phyloP scores from a whole-genome alignment of 2,113 vertebrate genomes.

The Saguinus midas region DNA sequence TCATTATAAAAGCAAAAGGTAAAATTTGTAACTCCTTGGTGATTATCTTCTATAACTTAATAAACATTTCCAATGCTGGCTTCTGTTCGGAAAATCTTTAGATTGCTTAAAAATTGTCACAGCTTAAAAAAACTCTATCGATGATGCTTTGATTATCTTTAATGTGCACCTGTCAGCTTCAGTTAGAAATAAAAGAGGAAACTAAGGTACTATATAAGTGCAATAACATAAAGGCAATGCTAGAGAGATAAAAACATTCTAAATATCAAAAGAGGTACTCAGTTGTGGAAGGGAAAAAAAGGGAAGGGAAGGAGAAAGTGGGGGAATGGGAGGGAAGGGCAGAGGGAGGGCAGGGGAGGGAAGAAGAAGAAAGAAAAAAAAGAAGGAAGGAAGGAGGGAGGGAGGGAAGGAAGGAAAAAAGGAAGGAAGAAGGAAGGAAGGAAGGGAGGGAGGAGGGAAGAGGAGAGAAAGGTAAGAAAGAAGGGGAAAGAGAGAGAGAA shows the following conservation, averaged over 20 bases:
- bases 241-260: neutral
- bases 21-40: constrained; percentile 2
- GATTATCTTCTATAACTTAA: constrained; percentile 48
- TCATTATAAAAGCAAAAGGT: neutral
- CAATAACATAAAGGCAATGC: neutral
- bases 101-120: constrained; percentile 51
- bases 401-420: too few species aligned
- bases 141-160: neutral
- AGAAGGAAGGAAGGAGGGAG: too few species aligned
- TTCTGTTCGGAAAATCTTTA: constrained; percentile 67
- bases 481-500: too few species aligned
- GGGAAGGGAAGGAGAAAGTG: too few species aligned
- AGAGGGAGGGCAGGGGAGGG: too few species aligned
- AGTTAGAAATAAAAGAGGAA: constrained; percentile 26
- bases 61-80: constrained; percentile 38
- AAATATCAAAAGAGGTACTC: constrained; percentile 21
- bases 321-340: too few species aligned
- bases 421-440: too few species aligned
- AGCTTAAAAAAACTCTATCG: neutral
- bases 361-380: too few species aligned
- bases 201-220: neutral
- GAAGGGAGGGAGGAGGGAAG: too few species aligned
- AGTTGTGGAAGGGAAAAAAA: neutral
- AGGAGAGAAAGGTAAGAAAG: too few species aligned
- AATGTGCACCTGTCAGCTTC: constrained; percentile 33